Evolutionary conservation across 2,797 vertebrate species (phyloP), one percentile per base, ranked within the genome.

Genomic region (Mormyrops attenuatus): DNA sequence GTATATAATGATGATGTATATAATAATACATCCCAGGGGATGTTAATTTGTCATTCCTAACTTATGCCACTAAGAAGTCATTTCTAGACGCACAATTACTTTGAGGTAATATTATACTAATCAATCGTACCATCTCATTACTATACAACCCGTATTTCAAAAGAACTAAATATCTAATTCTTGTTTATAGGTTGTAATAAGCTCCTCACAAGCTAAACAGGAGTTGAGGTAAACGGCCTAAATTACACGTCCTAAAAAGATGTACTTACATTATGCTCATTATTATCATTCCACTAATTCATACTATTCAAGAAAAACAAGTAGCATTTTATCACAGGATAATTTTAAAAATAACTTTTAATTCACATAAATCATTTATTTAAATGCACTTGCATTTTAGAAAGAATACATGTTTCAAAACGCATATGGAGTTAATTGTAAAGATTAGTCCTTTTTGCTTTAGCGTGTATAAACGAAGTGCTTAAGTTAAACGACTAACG

Each of bases 61-160:
- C 26, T 60, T 60, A 55, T 26, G 30, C 47, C 80, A 34, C 80
- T 66, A 77, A 89, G 73, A 38, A 85, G 38, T 52, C 26, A 17
- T 22, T 87, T 87, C 63, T 38, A 87, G 34, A 89, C 30, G 1
- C 60, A 77, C 34, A 77, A 34, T 49, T 63, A 87, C 84, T 34
- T 47, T 63, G 17, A 50, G 47, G 7, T 8, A 89, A 57, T 87
- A 22, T 86, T 89, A 86, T 89, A 69, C 60, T 89, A 89, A 89
- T 89, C 30, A 66, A 30, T 53, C 63, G 20, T 73, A 66, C 89
- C 82, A n/a, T 86, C 57, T 86, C 44, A 69, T 86, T 89, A 86
- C 57, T 86, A 69, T 86, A 52, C 6, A 85, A 52, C 57, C 26
- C 50, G 22, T 87, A 9, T 73, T 73, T 63, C 20, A 87, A 34